Evolutionary conservation across 1,140 invertebrate genomes (phyloP).

Genomic region (Copidosoma floridanum): DNA sequence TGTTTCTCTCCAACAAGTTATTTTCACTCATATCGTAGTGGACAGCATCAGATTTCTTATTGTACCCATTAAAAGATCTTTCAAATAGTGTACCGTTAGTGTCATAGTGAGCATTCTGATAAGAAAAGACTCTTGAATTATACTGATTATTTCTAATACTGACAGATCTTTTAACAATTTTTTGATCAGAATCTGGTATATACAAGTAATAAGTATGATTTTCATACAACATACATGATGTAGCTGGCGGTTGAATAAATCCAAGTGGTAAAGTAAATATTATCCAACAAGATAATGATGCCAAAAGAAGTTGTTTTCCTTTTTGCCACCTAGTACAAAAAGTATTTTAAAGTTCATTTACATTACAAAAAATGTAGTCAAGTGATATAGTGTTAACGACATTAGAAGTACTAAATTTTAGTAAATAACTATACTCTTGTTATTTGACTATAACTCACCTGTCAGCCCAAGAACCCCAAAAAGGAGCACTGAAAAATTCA

Average conservation of each 20-base stretch:
- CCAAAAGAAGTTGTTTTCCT: conserved; percentile 84
- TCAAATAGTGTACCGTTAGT: too few relatives aligned
- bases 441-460: too few relatives aligned
- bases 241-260: conserved; percentile 89
- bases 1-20: too few relatives aligned
- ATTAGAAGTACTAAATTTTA: neutral
- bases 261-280: conserved; percentile 94
- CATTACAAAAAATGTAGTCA: neutral
- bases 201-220: conserved; percentile 66
- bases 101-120: too few relatives aligned
- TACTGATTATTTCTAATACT: too few relatives aligned
- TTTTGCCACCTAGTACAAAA: conserved; percentile 69
- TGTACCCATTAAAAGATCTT: too few relatives aligned
- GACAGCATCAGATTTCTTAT: too few relatives aligned
- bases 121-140: too few relatives aligned
- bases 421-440: neutral
- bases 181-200: conserved; percentile 38
- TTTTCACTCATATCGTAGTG: too few relatives aligned
- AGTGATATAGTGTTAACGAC: neutral
- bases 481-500: conserved; percentile 95
- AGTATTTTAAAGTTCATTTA: too few relatives aligned
- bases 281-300: conserved; percentile 91
- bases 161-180: conserved; percentile 49
- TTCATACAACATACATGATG: conserved; percentile 75
- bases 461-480: conserved; percentile 95